Percentiles rank a stretch among this genome's conserved stretches.
phyloP scores from a whole-genome alignment of 1,140 invertebrate genomes.

The Pinna nobilis region DNA sequence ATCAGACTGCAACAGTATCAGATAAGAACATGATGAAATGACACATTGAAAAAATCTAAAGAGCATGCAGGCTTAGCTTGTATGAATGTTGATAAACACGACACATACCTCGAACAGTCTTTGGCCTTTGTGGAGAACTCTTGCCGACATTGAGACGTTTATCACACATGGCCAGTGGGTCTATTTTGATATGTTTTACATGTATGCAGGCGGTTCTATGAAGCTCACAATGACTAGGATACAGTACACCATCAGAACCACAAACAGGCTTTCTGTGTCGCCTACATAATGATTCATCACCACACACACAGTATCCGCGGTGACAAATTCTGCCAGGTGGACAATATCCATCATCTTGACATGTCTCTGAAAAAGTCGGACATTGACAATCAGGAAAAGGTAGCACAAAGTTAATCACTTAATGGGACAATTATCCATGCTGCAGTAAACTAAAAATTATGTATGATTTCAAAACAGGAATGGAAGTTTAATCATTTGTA shows the following conservation, averaged over 20 bases:
- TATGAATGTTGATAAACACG: neutral
- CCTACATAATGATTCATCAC: conserved; percentile 76
- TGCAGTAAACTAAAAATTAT: neutral
- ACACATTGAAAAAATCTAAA: neutral
- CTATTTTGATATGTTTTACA: conserved; percentile 78
- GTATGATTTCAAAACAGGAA: neutral
- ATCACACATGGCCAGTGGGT: conserved; percentile 55
- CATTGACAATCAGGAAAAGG: neutral
- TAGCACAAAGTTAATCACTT: neutral
- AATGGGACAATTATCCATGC: neutral
- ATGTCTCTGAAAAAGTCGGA: conserved; percentile 54
- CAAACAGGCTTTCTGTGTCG: conserved; percentile 81
- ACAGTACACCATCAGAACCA: conserved; percentile 84
- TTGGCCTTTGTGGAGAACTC: neutral
- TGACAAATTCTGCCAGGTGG: conserved; percentile 82
- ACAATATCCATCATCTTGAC: conserved; percentile 74
- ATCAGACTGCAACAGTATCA: too few species aligned
- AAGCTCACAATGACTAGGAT: conserved; percentile 86
- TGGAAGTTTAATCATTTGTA: neutral
- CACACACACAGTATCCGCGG: conserved; percentile 80
- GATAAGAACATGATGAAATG: neutral
- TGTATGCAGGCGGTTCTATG: conserved; percentile 82
- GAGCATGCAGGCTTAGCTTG: neutral
- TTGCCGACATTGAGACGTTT: neutral
- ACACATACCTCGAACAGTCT: neutral